A percentile compares a stretch with the other conserved stretches of the same genome.
These are phyloP conservation scores for Apocrypta bakeri DNA, from an alignment of 1,140 invertebrate genomes.

Conservation along the genomic window DNA sequence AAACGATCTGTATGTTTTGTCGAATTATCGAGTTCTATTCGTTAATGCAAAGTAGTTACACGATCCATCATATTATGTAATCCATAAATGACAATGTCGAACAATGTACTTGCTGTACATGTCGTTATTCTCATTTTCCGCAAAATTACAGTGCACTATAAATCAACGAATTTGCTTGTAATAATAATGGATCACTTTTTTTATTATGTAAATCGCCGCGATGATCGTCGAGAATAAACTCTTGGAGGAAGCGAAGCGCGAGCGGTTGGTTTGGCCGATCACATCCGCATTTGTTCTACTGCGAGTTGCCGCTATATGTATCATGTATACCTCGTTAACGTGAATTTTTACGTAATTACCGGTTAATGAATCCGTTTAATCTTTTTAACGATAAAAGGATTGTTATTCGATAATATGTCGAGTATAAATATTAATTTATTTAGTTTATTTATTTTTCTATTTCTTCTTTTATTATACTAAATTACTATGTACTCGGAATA, in stretches of 20 bases:
- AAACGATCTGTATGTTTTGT: not conserved
- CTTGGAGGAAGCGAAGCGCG: not conserved
- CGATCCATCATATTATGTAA: not conserved
- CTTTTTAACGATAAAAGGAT: too few species aligned
- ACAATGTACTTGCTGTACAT: not conserved
- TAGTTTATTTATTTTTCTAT: too few species aligned
- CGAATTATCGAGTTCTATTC: not conserved
- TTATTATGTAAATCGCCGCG: not conserved
- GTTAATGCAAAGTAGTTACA: not conserved
- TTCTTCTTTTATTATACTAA: too few species aligned
- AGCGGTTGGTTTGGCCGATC: conserved; percentile 15
- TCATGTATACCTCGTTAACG: not conserved
- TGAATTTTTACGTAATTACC: not conserved
- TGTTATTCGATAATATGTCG: too few species aligned
- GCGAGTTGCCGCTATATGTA: not conserved
- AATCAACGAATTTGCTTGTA: too few species aligned
- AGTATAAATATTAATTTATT: too few species aligned
- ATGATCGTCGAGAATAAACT: not conserved
- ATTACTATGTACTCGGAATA: too few species aligned
- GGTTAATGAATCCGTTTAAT: too few species aligned
- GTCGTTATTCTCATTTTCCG: not conserved
- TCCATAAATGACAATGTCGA: not conserved
- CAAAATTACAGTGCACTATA: too few species aligned
- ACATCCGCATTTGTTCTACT: conserved; percentile 31
- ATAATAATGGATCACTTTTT: not conserved